These are phyloP conservation scores for Antrozous pallidus DNA, from an alignment of 2,797 vertebrate genomes.

Conservation along the genomic window DNA sequence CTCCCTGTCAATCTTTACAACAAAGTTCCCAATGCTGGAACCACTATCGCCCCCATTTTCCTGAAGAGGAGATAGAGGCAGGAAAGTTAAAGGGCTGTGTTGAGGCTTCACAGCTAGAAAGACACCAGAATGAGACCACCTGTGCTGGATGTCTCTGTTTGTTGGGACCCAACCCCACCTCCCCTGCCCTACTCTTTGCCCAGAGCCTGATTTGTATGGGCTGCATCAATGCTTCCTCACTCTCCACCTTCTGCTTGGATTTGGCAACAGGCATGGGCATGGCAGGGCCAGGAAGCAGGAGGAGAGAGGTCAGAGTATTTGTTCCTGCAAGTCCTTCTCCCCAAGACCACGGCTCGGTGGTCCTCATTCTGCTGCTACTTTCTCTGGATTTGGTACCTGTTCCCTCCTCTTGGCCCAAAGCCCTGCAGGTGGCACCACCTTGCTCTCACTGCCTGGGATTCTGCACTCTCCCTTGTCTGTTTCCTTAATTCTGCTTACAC, in stretches of 20 bases:
- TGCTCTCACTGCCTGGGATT: neutral
- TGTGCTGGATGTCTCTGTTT: rapidly evolving
- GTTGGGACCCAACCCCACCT: rapidly evolving
- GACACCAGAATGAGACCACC: neutral
- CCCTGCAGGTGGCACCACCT: neutral
- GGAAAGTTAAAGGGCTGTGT: neutral
- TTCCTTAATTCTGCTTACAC: neutral
- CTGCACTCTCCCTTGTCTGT: rapidly evolving
- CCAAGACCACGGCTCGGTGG: neutral
- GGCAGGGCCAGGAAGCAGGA: neutral
- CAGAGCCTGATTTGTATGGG: neutral
- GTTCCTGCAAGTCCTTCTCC: neutral
- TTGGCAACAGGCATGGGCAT: neutral
- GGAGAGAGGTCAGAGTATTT: rapidly evolving
- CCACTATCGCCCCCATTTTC: rapidly evolving
- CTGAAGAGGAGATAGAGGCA: neutral
- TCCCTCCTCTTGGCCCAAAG: rapidly evolving
- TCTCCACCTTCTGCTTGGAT: neutral
- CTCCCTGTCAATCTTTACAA: neutral
- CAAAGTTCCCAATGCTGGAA: no score
- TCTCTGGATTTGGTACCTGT: neutral
- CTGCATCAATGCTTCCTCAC: rapidly evolving
- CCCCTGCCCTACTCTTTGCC: neutral
- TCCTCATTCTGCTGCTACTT: neutral
- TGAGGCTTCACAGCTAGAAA: neutral